These are phyloP conservation scores for Pocillopora meandrina DNA, from an alignment of 92 coral and sea anemone species.

Conservation along the genomic window DNA sequence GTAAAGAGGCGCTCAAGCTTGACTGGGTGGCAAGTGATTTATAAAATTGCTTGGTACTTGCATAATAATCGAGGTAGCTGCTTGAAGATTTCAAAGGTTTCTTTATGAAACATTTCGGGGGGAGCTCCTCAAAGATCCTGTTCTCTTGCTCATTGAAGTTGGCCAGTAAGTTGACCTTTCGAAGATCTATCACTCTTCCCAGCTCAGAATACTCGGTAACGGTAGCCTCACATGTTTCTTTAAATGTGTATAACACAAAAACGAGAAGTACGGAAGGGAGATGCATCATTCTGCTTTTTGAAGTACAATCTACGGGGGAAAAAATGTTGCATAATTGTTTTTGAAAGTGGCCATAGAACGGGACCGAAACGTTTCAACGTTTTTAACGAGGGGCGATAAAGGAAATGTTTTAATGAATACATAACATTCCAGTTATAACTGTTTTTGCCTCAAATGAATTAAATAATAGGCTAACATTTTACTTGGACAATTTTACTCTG, in stretches of 20 bases:
- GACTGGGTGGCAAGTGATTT: constrained; percentile 30
- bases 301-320: background rate
- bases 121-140: background rate
- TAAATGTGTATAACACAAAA: background rate
- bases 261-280: background rate
- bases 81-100: background rate
- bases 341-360: no score
- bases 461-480: no score
- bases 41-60: constrained; percentile 19
- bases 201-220: background rate
- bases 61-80: background rate
- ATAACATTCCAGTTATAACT: no score
- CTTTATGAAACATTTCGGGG: background rate
- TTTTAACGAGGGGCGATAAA: no score
- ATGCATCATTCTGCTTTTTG: background rate
- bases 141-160: background rate
- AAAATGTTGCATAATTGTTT: no score
- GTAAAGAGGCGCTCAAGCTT: background rate
- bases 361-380: no score
- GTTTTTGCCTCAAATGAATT: no score
- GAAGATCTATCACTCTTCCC: background rate
- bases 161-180: background rate
- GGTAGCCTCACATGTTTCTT: background rate
- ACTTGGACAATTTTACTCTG: no score
- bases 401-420: no score